Conservation (phyloP, 2,888 invertebrate species). For the Ormyrus pomaceus region DNA sequence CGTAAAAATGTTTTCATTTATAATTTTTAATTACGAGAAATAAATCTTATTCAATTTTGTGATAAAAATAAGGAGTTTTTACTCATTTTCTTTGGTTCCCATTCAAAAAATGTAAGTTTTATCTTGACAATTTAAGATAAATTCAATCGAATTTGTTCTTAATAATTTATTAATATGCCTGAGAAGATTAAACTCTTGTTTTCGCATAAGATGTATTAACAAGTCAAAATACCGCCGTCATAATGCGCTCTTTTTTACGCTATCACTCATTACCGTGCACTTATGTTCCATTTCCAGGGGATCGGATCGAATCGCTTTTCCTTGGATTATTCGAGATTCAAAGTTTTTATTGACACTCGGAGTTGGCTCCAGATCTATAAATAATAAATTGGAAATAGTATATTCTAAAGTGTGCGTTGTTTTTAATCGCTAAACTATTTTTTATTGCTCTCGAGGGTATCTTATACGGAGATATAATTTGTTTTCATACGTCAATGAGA, state of each 20-base stretch:
- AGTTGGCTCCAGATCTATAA: constrained; percentile 50
- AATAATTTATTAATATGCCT: no score
- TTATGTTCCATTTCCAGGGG: constrained; percentile 29
- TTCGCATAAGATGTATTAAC: not conserved
- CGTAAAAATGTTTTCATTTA: no score
- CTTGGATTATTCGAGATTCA: constrained; percentile 35
- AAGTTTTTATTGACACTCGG: constrained; percentile 27
- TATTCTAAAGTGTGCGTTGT: not conserved
- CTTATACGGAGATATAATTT: constrained; percentile 41
- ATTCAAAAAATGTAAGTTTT: no score
- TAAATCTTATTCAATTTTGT: no score
- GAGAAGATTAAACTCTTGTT: not conserved
- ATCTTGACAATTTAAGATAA: no score
- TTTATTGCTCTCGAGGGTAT: constrained; percentile 37
- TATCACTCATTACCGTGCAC: constrained; percentile 39
- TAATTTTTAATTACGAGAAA: no score
- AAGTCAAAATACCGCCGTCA: no score
- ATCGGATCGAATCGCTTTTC: constrained; percentile 29
- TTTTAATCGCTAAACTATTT: constrained; percentile 25
- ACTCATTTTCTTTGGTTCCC: no score
- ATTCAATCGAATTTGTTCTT: no score
- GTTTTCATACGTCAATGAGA: constrained; percentile 42
- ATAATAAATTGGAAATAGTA: constrained; percentile 45
- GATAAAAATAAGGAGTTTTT: no score
- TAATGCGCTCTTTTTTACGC: no score